These are phyloP conservation scores for Daktulosphaira vitifoliae DNA, from an alignment of 1,140 invertebrate species.

Conservation along the genomic window DNA sequence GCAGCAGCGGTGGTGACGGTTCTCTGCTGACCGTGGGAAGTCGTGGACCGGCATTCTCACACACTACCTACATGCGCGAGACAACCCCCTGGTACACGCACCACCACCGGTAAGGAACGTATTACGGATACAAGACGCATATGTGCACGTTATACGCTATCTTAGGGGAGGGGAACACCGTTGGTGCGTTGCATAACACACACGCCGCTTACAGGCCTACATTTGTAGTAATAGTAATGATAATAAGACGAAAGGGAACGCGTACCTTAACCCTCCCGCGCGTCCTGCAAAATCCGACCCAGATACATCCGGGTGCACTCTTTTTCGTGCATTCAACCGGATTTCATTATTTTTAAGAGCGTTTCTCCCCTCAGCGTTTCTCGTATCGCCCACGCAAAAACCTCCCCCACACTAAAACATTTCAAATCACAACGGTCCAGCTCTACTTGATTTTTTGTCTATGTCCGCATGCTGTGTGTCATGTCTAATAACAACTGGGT, in stretches of 20 bases:
- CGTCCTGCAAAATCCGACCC: slow-evolving; percentile 11
- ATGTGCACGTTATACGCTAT: background rate
- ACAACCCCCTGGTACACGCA: slow-evolving; percentile 7
- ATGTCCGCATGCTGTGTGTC: too few relatives aligned
- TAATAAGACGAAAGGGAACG: background rate
- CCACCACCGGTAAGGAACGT: slow-evolving; percentile 23
- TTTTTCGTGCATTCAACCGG: too few relatives aligned
- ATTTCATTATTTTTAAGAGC: too few relatives aligned
- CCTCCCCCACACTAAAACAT: too few relatives aligned
- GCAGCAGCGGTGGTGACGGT: slow-evolving; percentile 4
- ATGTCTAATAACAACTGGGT: too few relatives aligned
- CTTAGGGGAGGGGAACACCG: background rate
- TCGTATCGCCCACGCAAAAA: too few relatives aligned
- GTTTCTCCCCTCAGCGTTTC: background rate
- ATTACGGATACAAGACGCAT: background rate
- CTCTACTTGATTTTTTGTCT: too few relatives aligned
- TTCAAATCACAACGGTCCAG: too few relatives aligned
- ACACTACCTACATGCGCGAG: background rate
- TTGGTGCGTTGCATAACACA: background rate
- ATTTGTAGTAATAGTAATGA: background rate
- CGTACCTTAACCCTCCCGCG: background rate
- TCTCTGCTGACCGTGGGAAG: slow-evolving; percentile 30
- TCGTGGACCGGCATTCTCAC: slow-evolving; percentile 30
- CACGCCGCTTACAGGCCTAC: background rate
- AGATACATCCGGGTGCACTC: background rate